Evolutionary conservation across 2,113 vertebrate species (phyloP).

Genomic region (Macquaria australasica): DNA sequence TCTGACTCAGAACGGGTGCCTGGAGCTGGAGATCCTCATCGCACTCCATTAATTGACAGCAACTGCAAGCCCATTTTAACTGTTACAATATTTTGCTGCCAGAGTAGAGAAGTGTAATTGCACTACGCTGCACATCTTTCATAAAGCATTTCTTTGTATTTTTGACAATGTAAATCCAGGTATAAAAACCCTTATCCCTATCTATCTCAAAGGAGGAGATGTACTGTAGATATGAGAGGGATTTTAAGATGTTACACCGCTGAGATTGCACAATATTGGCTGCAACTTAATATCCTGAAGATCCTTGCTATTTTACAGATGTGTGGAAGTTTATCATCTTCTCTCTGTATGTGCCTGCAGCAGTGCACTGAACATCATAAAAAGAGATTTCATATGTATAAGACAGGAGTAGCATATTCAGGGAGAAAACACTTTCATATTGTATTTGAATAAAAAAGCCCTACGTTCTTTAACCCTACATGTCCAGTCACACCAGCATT

Average conservation of each 20-base stretch:
- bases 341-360: neutral
- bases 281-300: conserved; percentile 8
- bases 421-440: neutral
- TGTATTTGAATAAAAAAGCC: neutral
- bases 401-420: neutral
- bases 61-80: conserved; percentile 24
- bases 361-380: conserved; percentile 8
- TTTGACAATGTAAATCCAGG: conserved; percentile 26
- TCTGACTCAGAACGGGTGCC: conserved; percentile 11
- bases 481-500: neutral
- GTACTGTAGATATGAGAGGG: conserved; percentile 2
- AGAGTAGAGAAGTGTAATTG: conserved; percentile 16
- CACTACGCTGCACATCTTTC: neutral
- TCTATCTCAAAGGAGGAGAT: conserved; percentile 19
- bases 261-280: neutral
- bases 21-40: conserved; percentile 35
- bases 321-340: neutral
- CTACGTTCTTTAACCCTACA: neutral
- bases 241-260: conserved; percentile 17
- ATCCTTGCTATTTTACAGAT: conserved; percentile 8
- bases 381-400: neutral
- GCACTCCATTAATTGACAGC: conserved; percentile 40
- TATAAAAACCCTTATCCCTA: conserved; percentile 11
- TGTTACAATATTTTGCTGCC: conserved; percentile 22
- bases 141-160: conserved; percentile 40